Evolutionary conservation across 2,888 invertebrate species (phyloP), one percentile per base, ranked within the genome.

Genomic region (Cinara cedri): DNA sequence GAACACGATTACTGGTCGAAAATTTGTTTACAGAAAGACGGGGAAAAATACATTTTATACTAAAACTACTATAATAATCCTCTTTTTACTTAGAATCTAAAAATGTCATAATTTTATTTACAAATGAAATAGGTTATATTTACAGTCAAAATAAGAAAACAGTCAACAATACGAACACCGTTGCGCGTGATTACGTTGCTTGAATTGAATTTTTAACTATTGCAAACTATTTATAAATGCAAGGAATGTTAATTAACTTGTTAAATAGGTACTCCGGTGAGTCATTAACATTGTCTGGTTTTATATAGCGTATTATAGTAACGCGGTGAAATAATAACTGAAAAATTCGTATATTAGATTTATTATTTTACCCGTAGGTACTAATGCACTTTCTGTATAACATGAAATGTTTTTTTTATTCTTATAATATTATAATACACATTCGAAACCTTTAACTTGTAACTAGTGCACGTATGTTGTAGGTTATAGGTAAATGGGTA

Each of bases 241-340:
- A 51, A 11, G 74, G 74, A 74, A 74, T 74, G 51, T 74, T 74
- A 74, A 74, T 74, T 74, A 63, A 63, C 3, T 63, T 63, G 49
- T 62, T 54, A 16, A 62, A 72, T 46, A n/a, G n/a, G n/a, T n/a
- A 72, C 72, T 26, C n/a, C 42, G 21, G 42, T 42, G 51, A 63
- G 42, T 74, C 74, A 63, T 74, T 63, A 74, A 63, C 63, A 44
- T 44, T 21, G 9, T 19, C 24, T 42, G 42, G 51, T 51, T 74
- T 63, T 62, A 62, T 49, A 16, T 46, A 44, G 3, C 46, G 21
- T 34, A n/a, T n/a, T n/a, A n/a, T n/a, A 34, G 68, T 55, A 72
- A 74, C 63, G 34, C 6, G 51, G 21, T 74, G 11, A 54, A 74
- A 74, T 72, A 63, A 63, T 54, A 74, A 54, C 16, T 11, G 42